Base-by-base conservation (phyloP, 2,797 vertebrate species). In the Hippopotamyrus pictus region DNA sequence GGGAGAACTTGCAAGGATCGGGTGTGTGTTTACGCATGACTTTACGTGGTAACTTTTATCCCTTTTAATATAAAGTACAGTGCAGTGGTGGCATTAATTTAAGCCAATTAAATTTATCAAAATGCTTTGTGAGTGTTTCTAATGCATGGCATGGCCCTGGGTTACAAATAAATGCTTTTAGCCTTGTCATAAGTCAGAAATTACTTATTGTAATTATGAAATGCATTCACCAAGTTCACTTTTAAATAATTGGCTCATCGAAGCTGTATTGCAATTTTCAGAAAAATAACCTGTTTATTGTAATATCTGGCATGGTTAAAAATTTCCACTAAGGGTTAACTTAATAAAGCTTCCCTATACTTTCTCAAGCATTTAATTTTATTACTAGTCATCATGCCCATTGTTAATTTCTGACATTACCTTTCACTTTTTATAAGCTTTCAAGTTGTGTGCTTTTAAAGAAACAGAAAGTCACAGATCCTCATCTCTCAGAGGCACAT, bases 121-220 rank as follows among this genome's bases (percentile, higher is more conserved):
- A 93, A 94, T 73, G 88, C 92, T 93, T 94, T 91, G 90, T 92
- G 90, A 92, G 91, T 90, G 12, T 86, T 69, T 17, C 3, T 46
- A 50, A 89, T 83, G 44, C 91, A 91, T 92, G 91, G 90, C 91
- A 89, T 87, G 90, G 93, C 93, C 88, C 76, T 84, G 91, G 92
- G 94, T 94, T 92, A 93, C 94, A 94, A 95, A 94, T 94, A 91
- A 94, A 93, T 91, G 46, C 85, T 86, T 88, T 1, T 22, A 91
- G 92, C 92, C 90, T 91, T 65, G 89, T 91, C 90, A 90, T 90
- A 90, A 48, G 91, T 92, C 92, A 92, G 93, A 93, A 92, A 92
- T 93, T 92, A 90, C 92, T 95, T 89, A 89, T 93, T 89, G 93
- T 94, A 95, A 95, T 95, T 95, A 95, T 92, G 93, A 94, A 89